Conservation (phyloP, 2,888 invertebrate genomes). For the Drosophila merina region DNA sequence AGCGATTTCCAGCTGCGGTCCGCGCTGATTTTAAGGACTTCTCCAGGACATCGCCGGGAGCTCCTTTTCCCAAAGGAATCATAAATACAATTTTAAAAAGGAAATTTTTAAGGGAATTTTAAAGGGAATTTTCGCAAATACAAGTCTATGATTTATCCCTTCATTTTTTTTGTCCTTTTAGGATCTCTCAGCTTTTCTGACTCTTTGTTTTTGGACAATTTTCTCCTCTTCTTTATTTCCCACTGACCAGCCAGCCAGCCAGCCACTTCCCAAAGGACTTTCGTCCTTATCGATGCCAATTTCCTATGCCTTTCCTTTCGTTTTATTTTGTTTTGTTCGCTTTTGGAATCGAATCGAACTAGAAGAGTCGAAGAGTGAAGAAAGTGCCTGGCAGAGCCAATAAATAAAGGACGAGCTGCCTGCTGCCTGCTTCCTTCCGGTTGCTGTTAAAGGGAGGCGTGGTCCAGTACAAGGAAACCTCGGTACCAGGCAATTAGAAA, state of each 20-base stretch:
- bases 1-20: slow-evolving; percentile 34
- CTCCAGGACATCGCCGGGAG: too few species aligned
- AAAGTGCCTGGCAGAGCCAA: slow-evolving; percentile 16
- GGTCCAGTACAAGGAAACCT: background rate
- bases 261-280: slow-evolving; percentile 45
- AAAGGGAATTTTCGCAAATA: too few species aligned
- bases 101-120: background rate
- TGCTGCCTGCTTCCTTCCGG: slow-evolving; percentile 34
- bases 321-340: slow-evolving; percentile 3
- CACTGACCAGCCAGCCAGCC: background rate
- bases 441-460: background rate
- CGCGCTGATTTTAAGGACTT: slow-evolving; percentile 31
- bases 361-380: background rate
- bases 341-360: background rate
- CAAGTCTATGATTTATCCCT: background rate
- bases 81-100: background rate
- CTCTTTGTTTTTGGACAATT: background rate
- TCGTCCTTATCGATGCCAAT: slow-evolving; percentile 62
- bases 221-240: background rate
- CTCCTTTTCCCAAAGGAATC: too few species aligned
- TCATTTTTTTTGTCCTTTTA: background rate
- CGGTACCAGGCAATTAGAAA: slow-evolving; percentile 61
- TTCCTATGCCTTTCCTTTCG: slow-evolving; percentile 43
- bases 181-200: background rate
- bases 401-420: slow-evolving; percentile 27